phyloP scores from a whole-genome alignment of 2,113 vertebrate species.

The Dermatemys mawii region DNA sequence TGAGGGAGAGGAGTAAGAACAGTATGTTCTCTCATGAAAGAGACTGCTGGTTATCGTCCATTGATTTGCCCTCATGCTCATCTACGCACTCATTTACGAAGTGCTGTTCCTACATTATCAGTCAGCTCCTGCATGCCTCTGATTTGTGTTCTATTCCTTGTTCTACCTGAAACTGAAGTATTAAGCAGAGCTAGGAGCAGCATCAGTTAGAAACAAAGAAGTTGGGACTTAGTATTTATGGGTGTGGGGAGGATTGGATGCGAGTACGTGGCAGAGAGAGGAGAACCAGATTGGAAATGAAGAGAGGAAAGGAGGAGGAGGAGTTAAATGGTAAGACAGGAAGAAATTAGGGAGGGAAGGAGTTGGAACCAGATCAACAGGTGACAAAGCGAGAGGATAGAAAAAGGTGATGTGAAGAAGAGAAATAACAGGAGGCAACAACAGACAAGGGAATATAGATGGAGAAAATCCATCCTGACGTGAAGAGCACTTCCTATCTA shows the following conservation, averaged over 20 bases:
- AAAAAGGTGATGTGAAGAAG: neutral
- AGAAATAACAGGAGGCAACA: neutral
- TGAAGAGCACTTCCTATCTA: neutral
- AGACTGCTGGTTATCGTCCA: rapidly evolving
- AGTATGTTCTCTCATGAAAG: neutral
- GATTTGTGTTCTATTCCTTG: rapidly evolving
- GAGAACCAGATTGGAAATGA: neutral
- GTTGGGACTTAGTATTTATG: neutral
- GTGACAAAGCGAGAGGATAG: neutral
- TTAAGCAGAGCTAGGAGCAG: neutral
- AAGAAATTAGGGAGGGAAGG: neutral
- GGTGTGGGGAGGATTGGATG: neutral
- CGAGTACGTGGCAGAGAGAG: neutral
- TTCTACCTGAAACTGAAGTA: neutral
- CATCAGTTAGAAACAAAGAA: neutral
- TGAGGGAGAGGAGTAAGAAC: too few relatives aligned
- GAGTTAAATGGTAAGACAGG: neutral
- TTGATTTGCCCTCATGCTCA: rapidly evolving
- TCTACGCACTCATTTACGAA: neutral
- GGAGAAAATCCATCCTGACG: neutral
- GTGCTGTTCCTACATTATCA: rapidly evolving
- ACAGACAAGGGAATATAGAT: neutral
- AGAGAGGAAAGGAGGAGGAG: neutral
- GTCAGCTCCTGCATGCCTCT: rapidly evolving
- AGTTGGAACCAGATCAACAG: neutral